Conservation (phyloP, 2,797 vertebrate species). For the Arnoldichthys spilopterus region DNA sequence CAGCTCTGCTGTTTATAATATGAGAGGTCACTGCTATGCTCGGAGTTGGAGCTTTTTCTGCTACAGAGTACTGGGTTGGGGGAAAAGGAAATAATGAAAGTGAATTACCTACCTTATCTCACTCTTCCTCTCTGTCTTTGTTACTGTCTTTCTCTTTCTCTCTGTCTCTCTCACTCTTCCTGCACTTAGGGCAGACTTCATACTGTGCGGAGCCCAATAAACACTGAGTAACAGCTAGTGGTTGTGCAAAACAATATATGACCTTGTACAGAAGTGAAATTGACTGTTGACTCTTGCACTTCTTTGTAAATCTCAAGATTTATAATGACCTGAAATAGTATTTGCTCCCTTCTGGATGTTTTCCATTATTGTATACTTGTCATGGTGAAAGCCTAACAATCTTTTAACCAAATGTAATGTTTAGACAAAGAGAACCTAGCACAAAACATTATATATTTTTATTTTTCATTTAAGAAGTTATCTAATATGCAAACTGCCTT, state of each 20-base stretch:
- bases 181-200: too few relatives aligned
- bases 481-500: too few relatives aligned
- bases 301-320: neutral
- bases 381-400: too few relatives aligned
- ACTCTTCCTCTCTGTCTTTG: constrained; percentile 49
- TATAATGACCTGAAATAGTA: too few relatives aligned
- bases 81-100: constrained; percentile 59
- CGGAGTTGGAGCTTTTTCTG: constrained; percentile 55
- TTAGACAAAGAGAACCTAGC: too few relatives aligned
- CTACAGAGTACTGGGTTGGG: constrained; percentile 52
- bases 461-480: too few relatives aligned
- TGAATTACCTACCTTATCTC: constrained; percentile 67
- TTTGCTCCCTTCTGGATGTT: too few relatives aligned
- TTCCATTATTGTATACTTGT: too few relatives aligned
- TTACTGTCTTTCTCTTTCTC: neutral
- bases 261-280: neutral
- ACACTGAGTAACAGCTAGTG: neutral
- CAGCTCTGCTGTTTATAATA: constrained; percentile 60
- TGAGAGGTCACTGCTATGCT: constrained; percentile 38
- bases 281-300: neutral
- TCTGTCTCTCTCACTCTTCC: too few relatives aligned
- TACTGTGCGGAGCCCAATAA: too few relatives aligned
- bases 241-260: neutral
- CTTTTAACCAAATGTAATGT: too few relatives aligned
- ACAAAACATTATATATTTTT: too few relatives aligned